phyloP scores from a whole-genome alignment of 1,140 invertebrate genomes.

The Ectropis grisescens region DNA sequence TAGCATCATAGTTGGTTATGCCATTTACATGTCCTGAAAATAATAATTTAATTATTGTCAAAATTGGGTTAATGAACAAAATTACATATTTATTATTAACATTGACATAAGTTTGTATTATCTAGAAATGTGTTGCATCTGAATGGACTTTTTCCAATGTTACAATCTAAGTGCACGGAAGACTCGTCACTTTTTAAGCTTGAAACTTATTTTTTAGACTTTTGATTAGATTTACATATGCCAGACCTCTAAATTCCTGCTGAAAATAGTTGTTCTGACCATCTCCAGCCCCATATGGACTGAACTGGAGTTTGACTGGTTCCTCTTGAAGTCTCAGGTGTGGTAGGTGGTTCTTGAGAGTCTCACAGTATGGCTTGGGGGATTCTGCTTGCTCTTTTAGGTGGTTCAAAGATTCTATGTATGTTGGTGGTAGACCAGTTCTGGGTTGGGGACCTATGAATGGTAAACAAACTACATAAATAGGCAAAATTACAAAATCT shows the following conservation, averaged over 20 bases:
- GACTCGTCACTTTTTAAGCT: too few species aligned
- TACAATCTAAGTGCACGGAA: too few species aligned
- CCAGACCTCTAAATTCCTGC: slow-evolving; percentile 49
- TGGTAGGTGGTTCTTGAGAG: slow-evolving; percentile 37
- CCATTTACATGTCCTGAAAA: slow-evolving; percentile 45
- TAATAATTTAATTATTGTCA: slow-evolving; percentile 4
- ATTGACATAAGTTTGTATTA: too few species aligned
- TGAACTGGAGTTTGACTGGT: slow-evolving; percentile 32
- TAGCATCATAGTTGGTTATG: slow-evolving; percentile 38
- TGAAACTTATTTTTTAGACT: too few species aligned
- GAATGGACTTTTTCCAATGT: too few species aligned
- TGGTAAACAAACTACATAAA: too few species aligned
- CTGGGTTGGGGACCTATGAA: slow-evolving; percentile 19
- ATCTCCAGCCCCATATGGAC: slow-evolving; percentile 52
- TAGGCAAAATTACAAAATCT: too few species aligned
- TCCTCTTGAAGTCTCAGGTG: slow-evolving; percentile 36
- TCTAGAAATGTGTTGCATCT: too few species aligned
- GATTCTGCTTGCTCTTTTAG: slow-evolving; percentile 45
- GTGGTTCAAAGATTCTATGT: slow-evolving; percentile 50
- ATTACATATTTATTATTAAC: too few species aligned
- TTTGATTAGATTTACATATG: too few species aligned
- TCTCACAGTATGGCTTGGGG: slow-evolving; percentile 43
- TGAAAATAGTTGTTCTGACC: slow-evolving; percentile 48
- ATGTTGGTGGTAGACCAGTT: slow-evolving; percentile 43
- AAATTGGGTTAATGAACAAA: too few species aligned